Base-by-base conservation (phyloP, 2,797 vertebrate species). In the Notamacropus eugenii region DNA sequence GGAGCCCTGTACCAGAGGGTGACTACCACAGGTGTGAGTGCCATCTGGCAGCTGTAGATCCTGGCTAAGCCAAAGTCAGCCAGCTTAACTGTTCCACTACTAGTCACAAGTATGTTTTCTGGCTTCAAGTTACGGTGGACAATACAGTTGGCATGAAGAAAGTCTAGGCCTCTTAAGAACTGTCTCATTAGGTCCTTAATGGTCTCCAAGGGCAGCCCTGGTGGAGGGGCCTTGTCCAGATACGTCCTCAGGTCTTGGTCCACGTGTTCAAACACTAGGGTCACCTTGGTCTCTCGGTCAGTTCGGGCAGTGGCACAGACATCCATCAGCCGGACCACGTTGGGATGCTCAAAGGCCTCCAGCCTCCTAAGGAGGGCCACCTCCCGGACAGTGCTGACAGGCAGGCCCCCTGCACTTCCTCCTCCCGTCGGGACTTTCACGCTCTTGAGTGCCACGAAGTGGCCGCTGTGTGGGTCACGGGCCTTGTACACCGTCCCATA, bases 21-120 rank as follows among this genome's bases (percentile, higher is more conserved):
- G 98, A 99, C 99, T 95, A 99, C 99, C 99, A 99, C 99, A 1
- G 99, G 99, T 29, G 99, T 99, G 93, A 99, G 99, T n/a, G 99
- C 99, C 99, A 99, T 99, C 98, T 99, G 99, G 97, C 99, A 99
- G 98, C 99, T 99, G 99, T 99, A 99, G 98, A 99, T 99, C 56
- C 99, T 98, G 28, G 99, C 99, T 96, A 99, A 98, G 55, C 99
- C 99, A 2, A 99, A 99, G 98, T 99, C 99, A 0, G 99, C 99
- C 97, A 99, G 98, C 97, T 99, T 99, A 95, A 99, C 99, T 95
- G 99, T 99, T 29, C 99, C 99, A 93, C 99, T 98, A 98, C 99
- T 99, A 93, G 99, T 99, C 97, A 99, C 99, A 98, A 99, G 98
- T 97, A 99, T 99, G 97, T 99, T 99, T 98, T 99, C 99, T 1